Conservation (phyloP, 2,113 vertebrate genomes). For the Leptodactylus fuscus region DNA sequence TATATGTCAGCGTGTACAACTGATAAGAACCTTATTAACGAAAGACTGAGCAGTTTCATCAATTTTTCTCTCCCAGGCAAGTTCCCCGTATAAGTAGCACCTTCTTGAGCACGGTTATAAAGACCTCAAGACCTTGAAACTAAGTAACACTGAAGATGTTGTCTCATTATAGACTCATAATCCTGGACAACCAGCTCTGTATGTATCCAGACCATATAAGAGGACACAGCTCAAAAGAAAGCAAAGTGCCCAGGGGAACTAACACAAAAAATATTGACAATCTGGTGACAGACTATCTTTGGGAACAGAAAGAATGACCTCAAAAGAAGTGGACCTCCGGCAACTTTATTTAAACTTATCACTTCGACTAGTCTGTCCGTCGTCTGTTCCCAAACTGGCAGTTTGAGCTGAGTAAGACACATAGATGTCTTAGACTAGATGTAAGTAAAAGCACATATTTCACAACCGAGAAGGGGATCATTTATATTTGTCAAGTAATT, state of each 20-base stretch:
- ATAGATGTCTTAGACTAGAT: not conserved
- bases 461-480: not conserved
- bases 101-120: too few species aligned
- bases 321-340: not conserved
- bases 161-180: not conserved
- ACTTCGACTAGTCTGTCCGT: not conserved
- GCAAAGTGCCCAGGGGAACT: not conserved
- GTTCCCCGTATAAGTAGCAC: too few species aligned
- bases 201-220: not conserved
- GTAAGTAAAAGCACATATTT: not conserved
- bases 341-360: not conserved
- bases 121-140: not conserved
- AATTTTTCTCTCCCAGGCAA: too few species aligned
- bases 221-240: too few species aligned
- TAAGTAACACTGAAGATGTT: not conserved
- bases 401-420: not conserved
- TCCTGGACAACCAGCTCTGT: not conserved
- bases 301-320: not conserved
- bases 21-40: too few species aligned
- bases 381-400: not conserved
- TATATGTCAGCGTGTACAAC: too few species aligned
- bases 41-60: too few species aligned
- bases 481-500: not conserved
- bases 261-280: not conserved
- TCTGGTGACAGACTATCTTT: not conserved